Percentiles rank a stretch among this genome's conserved stretches.
Evolutionary conservation across 2,797 vertebrate species (phyloP).

Genomic region (Tadarida brasiliensis): DNA sequence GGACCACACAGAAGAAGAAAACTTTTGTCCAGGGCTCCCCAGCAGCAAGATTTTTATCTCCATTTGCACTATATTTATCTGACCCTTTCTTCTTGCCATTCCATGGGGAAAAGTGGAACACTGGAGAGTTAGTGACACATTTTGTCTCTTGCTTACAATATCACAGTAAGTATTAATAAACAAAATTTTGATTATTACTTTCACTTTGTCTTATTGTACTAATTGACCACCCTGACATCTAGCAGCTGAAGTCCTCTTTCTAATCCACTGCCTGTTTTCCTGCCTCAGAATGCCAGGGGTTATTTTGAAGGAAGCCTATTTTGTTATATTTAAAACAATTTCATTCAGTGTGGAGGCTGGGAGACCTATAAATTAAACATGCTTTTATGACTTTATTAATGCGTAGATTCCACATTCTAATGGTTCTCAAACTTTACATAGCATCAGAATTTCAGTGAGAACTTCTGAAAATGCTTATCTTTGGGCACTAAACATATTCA

Average conservation of each 20-base stretch:
- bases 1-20: background rate
- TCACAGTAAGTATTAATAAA: slow-evolving; percentile 7
- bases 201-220: background rate
- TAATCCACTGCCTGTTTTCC: background rate
- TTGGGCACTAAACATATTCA: background rate
- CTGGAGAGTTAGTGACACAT: background rate
- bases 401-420: background rate
- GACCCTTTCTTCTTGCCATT: background rate
- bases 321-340: slow-evolving; percentile 24
- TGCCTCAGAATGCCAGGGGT: background rate
- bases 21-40: background rate
- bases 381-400: background rate
- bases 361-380: slow-evolving; percentile 12
- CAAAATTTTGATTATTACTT: background rate
- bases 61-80: background rate
- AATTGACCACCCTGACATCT: background rate
- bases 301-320: slow-evolving; percentile 27
- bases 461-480: background rate
- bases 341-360: background rate
- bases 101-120: background rate
- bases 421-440: slow-evolving; percentile 39
- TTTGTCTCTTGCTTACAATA: background rate
- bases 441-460: slow-evolving; percentile 2
- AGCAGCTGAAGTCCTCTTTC: background rate
- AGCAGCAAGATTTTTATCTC: background rate